Evolutionary conservation across 30 jellyfish, hydroid and myxozoan species (phyloP), one percentile per base, ranked within the genome.

Genomic region (Pelagia noctiluca): DNA sequence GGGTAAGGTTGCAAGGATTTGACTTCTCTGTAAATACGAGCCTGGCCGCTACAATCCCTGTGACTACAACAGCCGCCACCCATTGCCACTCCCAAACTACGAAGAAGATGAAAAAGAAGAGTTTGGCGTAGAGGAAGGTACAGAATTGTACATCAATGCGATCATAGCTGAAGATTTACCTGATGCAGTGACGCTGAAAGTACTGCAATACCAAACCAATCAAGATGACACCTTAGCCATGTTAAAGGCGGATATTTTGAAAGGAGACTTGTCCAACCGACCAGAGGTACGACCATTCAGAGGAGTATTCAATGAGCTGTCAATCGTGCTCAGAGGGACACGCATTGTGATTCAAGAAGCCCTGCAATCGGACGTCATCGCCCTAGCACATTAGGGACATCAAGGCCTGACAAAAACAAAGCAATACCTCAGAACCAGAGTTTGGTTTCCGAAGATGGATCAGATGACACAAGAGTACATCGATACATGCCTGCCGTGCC

Each of bases 51-150:
- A 54, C 71, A 54, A 54, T 54, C 71, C 71, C 3, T 54, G 82
- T 71, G 84, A 75, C 34, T 75, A 75, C 84, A 66, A 66, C 80
- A 66, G 80, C 61, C 80, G 67, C 67, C 80, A 66, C 61, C 80
- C 80, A 16, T 66, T 66, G 80, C 71, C 23, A 54, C 71, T 54
- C 24, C 10, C 71, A 21, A 54, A 54, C 10, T 21, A 54, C 25
- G 71, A 54, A 32, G 71, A 54, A 54, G 71, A 54, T 54, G 71
- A 54, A 21, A 10, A 54, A 21, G 71, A 54, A 54, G 71, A 54
- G 71, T 10, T 54, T 21, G 71, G 71, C 71, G 25, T 8, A 54
- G 71, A 54, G 71, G 71, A 54, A 54, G 71, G 25, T 54, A 54
- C 71, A 54, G 71, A 54, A 54, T 5, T 54, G 71, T 54, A 54